phyloP scores from a whole-genome alignment of 2,797 vertebrate genomes.

The Cyclura pinguis region DNA sequence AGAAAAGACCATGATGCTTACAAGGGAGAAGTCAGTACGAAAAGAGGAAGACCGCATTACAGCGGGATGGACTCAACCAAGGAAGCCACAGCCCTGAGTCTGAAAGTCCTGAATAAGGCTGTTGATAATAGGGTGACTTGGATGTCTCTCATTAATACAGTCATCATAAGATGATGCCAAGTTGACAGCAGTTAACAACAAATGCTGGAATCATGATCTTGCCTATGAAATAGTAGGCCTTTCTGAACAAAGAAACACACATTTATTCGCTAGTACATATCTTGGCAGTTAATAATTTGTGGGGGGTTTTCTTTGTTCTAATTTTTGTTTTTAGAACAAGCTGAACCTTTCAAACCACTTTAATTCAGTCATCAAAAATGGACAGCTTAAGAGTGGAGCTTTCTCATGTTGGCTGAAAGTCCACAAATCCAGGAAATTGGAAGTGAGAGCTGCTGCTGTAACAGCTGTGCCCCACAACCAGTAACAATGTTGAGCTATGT shows the following conservation, averaged over 20 bases:
- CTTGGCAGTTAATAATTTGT: neutral
- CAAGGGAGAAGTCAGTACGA: too few species aligned
- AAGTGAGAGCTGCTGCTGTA: neutral
- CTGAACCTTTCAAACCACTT: neutral
- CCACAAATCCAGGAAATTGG: neutral
- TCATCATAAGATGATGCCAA: too few species aligned
- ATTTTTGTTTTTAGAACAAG: neutral
- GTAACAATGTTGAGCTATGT: neutral
- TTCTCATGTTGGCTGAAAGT: neutral
- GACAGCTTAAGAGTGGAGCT: neutral
- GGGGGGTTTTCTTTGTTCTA: neutral
- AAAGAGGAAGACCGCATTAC: too few species aligned
- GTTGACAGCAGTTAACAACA: too few species aligned
- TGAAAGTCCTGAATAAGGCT: too few species aligned
- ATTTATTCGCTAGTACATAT: neutral
- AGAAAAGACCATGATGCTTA: too few species aligned
- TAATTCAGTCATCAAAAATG: neutral
- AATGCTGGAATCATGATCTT: too few species aligned
- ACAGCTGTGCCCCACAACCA: neutral
- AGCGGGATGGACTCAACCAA: too few species aligned
- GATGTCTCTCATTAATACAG: too few species aligned
- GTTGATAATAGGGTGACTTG: too few species aligned
- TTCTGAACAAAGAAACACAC: neutral
- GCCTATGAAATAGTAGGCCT: too few species aligned
- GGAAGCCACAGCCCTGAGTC: too few species aligned